Evolutionary conservation across 2,888 invertebrate genomes (phyloP).

Genomic region (Dorcus parallelipipedus): DNA sequence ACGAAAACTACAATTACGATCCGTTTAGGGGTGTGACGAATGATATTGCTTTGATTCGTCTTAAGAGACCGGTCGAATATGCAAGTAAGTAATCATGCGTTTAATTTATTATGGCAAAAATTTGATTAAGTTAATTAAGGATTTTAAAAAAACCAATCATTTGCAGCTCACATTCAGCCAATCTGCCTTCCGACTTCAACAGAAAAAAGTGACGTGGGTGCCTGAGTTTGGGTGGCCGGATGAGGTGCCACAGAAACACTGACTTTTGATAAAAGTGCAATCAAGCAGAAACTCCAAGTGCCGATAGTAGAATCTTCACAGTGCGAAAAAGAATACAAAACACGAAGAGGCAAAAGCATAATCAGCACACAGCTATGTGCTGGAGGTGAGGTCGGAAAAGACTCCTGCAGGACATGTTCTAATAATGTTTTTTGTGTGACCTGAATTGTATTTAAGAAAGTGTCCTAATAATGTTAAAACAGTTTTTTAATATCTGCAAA

Average conservation of each 20-base stretch:
- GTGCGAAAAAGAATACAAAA: constrained; percentile 44
- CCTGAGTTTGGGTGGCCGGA: constrained; percentile 40
- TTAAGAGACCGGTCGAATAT: constrained; percentile 47
- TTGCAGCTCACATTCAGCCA: constrained; percentile 51
- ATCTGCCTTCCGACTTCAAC: constrained; percentile 52
- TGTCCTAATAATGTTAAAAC: too few relatives aligned
- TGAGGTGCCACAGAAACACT: constrained; percentile 41
- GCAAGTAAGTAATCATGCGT: constrained; percentile 39
- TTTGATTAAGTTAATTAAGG: too few relatives aligned
- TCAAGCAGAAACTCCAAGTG: constrained; percentile 62
- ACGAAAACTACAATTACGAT: too few relatives aligned
- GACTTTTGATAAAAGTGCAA: constrained; percentile 22
- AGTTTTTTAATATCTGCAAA: too few relatives aligned
- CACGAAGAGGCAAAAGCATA: constrained; percentile 11
- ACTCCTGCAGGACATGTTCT: too few relatives aligned
- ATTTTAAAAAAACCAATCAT: too few relatives aligned
- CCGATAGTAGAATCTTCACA: constrained; percentile 54
- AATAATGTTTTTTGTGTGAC: too few relatives aligned
- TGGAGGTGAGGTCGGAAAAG: constrained; percentile 62
- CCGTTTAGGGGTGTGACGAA: constrained; percentile 11
- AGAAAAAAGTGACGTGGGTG: constrained; percentile 35
- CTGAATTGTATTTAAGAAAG: too few relatives aligned
- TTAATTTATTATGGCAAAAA: too few relatives aligned
- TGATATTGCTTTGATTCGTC: constrained; percentile 50
- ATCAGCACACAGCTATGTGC: constrained; percentile 59